A percentile compares a stretch with the other conserved stretches of the same genome.
phyloP scores from a whole-genome alignment of 2,888 invertebrate species.

The Abrostola tripartita region DNA sequence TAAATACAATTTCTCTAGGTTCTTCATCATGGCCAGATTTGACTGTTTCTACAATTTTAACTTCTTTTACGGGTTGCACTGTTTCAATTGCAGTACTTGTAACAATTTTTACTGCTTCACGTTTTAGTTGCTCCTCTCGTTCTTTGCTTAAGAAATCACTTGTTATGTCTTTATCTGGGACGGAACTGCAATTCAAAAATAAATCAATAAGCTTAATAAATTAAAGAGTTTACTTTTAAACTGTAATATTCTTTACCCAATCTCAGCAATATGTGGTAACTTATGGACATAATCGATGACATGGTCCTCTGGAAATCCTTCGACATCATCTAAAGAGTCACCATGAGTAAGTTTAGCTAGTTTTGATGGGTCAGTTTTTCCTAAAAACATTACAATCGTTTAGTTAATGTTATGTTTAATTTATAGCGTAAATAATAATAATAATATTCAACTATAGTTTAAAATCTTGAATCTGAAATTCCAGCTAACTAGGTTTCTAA shows the following conservation, averaged over 20 bases:
- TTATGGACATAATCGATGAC: conserved; percentile 82
- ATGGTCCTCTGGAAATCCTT: conserved; percentile 86
- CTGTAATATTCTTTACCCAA: conserved; percentile 70
- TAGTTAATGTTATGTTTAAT: no score
- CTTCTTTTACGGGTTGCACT: conserved; percentile 48
- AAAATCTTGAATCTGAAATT: neutral
- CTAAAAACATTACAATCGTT: conserved; percentile 52
- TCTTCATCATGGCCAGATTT: conserved; percentile 39
- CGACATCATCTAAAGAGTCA: conserved; percentile 86
- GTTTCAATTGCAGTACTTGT: conserved; percentile 25
- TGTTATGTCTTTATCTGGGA: conserved; percentile 71
- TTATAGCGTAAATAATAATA: neutral
- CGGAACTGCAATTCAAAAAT: conserved; percentile 61
- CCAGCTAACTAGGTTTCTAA: neutral
- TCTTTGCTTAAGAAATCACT: conserved; percentile 76
- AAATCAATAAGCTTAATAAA: no score
- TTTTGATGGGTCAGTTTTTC: conserved; percentile 72
- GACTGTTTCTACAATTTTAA: conserved; percentile 44
- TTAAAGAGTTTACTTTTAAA: neutral
- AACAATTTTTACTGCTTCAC: conserved; percentile 61
- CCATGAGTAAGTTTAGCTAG: conserved; percentile 79
- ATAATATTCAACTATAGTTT: neutral
- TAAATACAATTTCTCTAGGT: conserved; percentile 56
- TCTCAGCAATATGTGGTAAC: conserved; percentile 84
- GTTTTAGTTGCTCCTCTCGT: conserved; percentile 77